Percentiles rank a stretch among this genome's conserved stretches.
Conservation (phyloP, 2,113 vertebrate species). For the Myiagra hebetior region DNA sequence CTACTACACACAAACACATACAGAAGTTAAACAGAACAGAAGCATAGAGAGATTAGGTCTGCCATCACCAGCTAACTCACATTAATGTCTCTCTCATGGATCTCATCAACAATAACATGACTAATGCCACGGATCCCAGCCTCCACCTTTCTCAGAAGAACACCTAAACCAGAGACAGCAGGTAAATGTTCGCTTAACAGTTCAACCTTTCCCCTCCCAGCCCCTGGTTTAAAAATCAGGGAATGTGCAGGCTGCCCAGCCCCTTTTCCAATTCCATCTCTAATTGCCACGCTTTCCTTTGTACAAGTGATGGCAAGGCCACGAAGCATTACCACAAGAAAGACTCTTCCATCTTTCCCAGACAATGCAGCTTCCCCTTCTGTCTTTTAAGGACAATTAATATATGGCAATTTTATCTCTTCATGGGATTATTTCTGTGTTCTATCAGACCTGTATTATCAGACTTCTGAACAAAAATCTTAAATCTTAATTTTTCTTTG, state of each 20-base stretch:
- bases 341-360: not conserved
- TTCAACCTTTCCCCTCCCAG: not conserved
- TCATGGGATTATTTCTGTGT: not conserved
- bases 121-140: conserved; percentile 95
- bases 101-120: conserved; percentile 97
- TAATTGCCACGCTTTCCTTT: fast-evolving
- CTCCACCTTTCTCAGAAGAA: conserved; percentile 92
- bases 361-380: not conserved
- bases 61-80: conserved; percentile 74
- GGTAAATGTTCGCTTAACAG: not conserved
- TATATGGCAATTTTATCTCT: not conserved
- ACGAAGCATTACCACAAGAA: not conserved
- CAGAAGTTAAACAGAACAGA: not conserved
- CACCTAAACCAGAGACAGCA: conserved; percentile 72
- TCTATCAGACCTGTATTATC: not conserved
- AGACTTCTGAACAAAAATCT: not conserved
- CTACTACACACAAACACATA: not conserved
- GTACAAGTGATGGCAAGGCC: not conserved
- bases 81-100: conserved; percentile 96
- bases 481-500: not conserved
- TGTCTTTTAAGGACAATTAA: not conserved
- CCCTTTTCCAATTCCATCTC: not conserved
- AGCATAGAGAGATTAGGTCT: not conserved
- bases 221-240: not conserved
- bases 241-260: not conserved